Percentiles rank a stretch among this genome's conserved stretches.
These are phyloP conservation scores for Malurus splendens DNA, from an alignment of 2,797 vertebrate species.

Conservation along the genomic window DNA sequence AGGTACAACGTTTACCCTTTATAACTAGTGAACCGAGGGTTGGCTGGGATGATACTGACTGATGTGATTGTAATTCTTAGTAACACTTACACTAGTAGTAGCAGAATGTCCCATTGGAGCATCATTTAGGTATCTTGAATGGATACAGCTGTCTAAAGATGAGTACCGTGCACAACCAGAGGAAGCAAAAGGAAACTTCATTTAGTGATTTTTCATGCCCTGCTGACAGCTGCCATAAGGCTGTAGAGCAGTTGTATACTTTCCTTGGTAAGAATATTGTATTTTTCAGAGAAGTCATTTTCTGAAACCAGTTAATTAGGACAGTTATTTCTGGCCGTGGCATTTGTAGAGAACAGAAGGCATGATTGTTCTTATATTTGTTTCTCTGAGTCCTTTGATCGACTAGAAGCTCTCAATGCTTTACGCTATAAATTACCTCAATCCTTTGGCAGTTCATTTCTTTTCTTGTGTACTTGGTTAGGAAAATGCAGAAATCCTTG, in stretches of 20 bases:
- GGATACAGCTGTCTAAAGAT: conserved; percentile 36
- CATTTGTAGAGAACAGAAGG: conserved; percentile 68
- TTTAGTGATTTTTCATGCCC: conserved; percentile 40
- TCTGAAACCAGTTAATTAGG: conserved; percentile 64
- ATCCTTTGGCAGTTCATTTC: conserved; percentile 23
- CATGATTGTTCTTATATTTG: conserved; percentile 68
- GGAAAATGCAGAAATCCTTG: conserved; percentile 39
- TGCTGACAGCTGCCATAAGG: conserved; percentile 43
- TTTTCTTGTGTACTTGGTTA: conserved; percentile 52
- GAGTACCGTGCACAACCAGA: background rate
- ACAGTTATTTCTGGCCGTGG: conserved; percentile 62
- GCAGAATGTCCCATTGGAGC: background rate
- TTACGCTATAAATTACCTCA: conserved; percentile 61
- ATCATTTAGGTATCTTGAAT: background rate
- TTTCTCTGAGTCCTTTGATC: conserved; percentile 65
- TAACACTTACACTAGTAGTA: background rate
- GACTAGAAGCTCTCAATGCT: conserved; percentile 56
- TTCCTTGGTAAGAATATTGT: conserved; percentile 23
- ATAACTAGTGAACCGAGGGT: background rate
- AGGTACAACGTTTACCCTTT: background rate
- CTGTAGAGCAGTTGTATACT: conserved; percentile 50
- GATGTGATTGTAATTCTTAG: background rate
- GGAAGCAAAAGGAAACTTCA: background rate
- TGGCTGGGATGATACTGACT: background rate
- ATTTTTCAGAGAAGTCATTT: conserved; percentile 40